Evolutionary conservation across 2,888 invertebrate species (phyloP), one percentile per base, ranked within the genome.

Genomic region (Gerris lacustris): DNA sequence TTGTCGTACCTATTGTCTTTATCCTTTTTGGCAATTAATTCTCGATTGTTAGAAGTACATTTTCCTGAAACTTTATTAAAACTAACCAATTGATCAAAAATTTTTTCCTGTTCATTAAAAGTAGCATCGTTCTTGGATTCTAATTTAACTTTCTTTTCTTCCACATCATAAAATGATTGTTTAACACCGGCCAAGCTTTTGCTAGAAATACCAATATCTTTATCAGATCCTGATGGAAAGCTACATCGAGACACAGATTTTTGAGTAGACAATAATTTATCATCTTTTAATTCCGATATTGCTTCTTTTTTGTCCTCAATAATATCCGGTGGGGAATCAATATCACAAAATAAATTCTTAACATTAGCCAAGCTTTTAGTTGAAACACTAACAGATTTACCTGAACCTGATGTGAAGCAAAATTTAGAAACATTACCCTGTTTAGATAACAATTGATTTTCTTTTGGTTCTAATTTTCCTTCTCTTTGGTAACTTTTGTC

Each of bases 181-280:
- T 45, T 72, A 15, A 45, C 67, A 62, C 55, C 66, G 2, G 63
- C 55, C 45, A 72, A 68, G 11, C 67, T 45, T 45, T 73, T 70
- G 63, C 75, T 72, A 44, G 72, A 76, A 44, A 77, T 68, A 6
- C 5, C 7, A n/a, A 75, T 71, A 44, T 55, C 66, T 72, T 72
- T 76, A 5, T 76, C 76, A 70, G 70, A 71, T 6, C 76, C 76
- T 44, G 76, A 76, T 45, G 69, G 70, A 73, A 77, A 78, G 45
- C 75, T 74, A 64, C n/a, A 17, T 6, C 45, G 31, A n/a, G 44
- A 55, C 5, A 1, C 15, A 55, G 55, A 4, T 55, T 31, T 31
- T 31, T 31, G 31, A 1, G 4, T 31, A 31, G 31, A 31, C 31
- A 31, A 31, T 31, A 31, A 31, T 31, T 31, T 31, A 31, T 31